Evolutionary conservation across 2,797 vertebrate species (phyloP).

Genomic region (Clarias pachynema): DNA sequence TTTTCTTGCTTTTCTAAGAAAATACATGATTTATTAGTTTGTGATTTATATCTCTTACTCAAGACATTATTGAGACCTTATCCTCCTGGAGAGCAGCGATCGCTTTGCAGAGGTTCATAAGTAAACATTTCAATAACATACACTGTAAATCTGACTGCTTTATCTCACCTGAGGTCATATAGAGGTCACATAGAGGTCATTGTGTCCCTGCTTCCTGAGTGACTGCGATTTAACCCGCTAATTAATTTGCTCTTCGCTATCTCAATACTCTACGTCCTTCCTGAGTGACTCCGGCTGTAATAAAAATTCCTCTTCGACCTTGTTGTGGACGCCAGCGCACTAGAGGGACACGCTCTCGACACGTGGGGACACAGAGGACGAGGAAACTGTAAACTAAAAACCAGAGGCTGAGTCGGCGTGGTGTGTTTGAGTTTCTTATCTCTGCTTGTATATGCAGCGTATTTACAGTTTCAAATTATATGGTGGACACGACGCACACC

Average conservation of each 20-base stretch:
- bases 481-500: background rate
- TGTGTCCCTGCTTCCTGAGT: background rate
- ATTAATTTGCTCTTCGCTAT: background rate
- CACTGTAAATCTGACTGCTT: background rate
- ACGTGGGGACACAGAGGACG: background rate
- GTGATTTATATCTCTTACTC: background rate
- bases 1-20: background rate
- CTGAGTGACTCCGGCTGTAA: background rate
- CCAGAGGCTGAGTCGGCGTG: background rate
- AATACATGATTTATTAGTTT: background rate
- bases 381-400: background rate
- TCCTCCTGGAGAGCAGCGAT: background rate
- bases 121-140: background rate
- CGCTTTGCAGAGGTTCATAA: background rate
- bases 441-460: background rate
- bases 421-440: conserved; percentile 17
- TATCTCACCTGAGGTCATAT: background rate
- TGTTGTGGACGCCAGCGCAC: background rate
- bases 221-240: background rate
- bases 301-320: background rate
- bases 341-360: background rate
- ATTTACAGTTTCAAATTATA: background rate
- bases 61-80: background rate
- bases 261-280: background rate
- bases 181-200: background rate